phyloP scores from a whole-genome alignment of 2,113 vertebrate species.

The Paracanthobrama guichenoti region DNA sequence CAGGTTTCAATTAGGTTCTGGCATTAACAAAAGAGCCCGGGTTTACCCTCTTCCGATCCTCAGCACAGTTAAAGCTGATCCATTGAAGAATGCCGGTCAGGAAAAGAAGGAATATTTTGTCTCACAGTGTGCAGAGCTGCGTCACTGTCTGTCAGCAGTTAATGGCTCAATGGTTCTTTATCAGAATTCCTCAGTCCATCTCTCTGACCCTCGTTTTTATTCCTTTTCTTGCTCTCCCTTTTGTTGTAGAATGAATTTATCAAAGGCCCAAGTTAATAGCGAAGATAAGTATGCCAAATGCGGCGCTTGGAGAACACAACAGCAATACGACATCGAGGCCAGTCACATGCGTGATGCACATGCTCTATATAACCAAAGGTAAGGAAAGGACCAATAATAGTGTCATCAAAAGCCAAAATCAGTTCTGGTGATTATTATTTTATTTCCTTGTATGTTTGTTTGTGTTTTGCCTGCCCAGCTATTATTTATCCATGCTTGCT shows the following conservation, averaged over 20 bases:
- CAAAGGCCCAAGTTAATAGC: slow-evolving; percentile 82
- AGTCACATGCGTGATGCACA: slow-evolving; percentile 81
- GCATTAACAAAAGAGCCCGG: slow-evolving; percentile 43
- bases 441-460: slow-evolving; percentile 24
- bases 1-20: slow-evolving; percentile 48
- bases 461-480: slow-evolving; percentile 4
- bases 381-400: slow-evolving; percentile 56
- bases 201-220: slow-evolving; percentile 55
- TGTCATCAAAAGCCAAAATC: slow-evolving; percentile 54
- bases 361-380: slow-evolving; percentile 76
- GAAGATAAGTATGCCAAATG: slow-evolving; percentile 80
- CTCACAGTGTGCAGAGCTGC: slow-evolving; percentile 36
- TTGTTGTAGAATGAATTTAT: slow-evolving; percentile 81
- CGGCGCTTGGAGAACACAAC: slow-evolving; percentile 82
- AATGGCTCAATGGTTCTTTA: slow-evolving; percentile 48
- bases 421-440: slow-evolving; percentile 20
- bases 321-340: slow-evolving; percentile 79
- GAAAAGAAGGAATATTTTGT: slow-evolving; percentile 38
- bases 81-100: slow-evolving; percentile 40
- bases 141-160: slow-evolving; percentile 52
- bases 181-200: slow-evolving; percentile 54
- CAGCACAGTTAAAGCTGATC: slow-evolving; percentile 40
- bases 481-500: slow-evolving; percentile 11
- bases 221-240: slow-evolving; percentile 59
- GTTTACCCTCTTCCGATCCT: slow-evolving; percentile 30